phyloP scores from a whole-genome alignment of 2,113 vertebrate genomes.

The Acinonyx jubatus region DNA sequence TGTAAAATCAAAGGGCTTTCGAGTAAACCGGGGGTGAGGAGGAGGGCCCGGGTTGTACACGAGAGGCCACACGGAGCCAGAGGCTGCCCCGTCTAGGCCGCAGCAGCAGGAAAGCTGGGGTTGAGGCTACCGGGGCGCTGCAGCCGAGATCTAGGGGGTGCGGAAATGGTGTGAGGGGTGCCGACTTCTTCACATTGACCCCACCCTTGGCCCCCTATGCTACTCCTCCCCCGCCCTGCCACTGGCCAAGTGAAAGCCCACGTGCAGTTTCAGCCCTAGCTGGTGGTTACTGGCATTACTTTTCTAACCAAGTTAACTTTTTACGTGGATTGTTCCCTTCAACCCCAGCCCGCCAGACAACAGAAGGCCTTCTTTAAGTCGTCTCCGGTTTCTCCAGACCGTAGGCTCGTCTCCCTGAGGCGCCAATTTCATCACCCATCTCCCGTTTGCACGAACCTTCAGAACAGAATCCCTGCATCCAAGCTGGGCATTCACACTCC shows the following conservation, averaged over 20 bases:
- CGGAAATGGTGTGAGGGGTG: background rate
- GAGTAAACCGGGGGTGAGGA: slow-evolving; percentile 34
- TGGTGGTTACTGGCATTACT: background rate
- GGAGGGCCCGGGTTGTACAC: background rate
- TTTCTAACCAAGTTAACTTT: background rate
- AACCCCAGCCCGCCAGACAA: background rate
- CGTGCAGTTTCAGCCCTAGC: background rate
- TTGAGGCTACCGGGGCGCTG: background rate
- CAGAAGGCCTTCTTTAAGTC: background rate
- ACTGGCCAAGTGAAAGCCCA: background rate
- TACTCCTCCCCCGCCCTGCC: background rate
- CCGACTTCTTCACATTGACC: background rate
- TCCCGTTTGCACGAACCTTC: fast-evolving
- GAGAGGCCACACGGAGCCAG: background rate
- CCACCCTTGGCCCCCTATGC: too few relatives aligned
- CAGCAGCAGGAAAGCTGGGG: background rate
- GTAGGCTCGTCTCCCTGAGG: background rate
- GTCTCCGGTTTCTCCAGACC: background rate
- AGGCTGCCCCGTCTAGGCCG: background rate
- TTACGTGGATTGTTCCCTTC: background rate
- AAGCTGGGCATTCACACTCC: background rate
- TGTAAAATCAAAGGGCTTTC: slow-evolving; percentile 47
- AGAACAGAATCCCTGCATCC: background rate
- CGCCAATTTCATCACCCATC: background rate
- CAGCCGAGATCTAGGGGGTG: background rate